Percentiles rank a stretch among this genome's conserved stretches.
Evolutionary conservation across 2,797 vertebrate genomes (phyloP).

Genomic region (Chaenodraco wilsoni): DNA sequence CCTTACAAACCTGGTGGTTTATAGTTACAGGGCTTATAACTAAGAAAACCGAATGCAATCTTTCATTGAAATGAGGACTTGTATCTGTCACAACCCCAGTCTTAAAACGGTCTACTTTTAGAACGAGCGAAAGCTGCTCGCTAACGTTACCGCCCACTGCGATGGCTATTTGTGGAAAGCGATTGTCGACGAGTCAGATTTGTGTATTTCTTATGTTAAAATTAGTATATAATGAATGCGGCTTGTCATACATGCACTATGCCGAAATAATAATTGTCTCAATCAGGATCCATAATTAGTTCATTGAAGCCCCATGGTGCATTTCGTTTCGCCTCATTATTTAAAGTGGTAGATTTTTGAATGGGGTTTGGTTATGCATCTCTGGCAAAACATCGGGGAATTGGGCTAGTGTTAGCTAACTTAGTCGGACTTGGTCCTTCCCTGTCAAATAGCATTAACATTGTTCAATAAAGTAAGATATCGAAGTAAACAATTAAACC

Average conservation of each 20-base stretch:
- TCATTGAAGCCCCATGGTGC: fast-evolving
- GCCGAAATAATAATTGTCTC: fast-evolving
- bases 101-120: not conserved
- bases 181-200: not conserved
- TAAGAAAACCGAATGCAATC: not conserved
- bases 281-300: fast-evolving
- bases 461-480: fast-evolving
- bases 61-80: fast-evolving
- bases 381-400: no score
- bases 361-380: not conserved
- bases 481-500: not conserved
- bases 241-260: fast-evolving
- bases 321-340: fast-evolving
- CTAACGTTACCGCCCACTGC: constrained; percentile 18
- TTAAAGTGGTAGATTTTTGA: not conserved
- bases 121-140: not conserved
- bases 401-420: fast-evolving
- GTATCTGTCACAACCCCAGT: not conserved
- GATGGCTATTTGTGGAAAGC: not conserved
- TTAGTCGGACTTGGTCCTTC: not conserved
- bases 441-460: not conserved
- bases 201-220: not conserved
- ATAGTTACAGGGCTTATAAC: no score
- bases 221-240: fast-evolving
- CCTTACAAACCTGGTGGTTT: not conserved